Conservation (phyloP, 1,140 invertebrate genomes). For the Caenorhabditis brenneri region DNA sequence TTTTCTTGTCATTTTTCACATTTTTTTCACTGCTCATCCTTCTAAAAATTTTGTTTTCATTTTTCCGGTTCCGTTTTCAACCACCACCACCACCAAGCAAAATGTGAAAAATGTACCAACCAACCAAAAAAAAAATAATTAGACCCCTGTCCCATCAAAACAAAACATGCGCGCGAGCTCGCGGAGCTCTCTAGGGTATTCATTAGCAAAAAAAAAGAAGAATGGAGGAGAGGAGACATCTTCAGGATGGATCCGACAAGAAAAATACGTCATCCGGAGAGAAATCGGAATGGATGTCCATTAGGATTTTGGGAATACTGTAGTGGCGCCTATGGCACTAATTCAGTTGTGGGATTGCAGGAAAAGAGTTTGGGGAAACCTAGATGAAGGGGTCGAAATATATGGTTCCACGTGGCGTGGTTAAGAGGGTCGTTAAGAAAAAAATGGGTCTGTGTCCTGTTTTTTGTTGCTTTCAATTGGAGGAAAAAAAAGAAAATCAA, state of each 20-base stretch:
- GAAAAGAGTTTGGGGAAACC: too few relatives aligned
- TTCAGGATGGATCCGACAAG: background rate
- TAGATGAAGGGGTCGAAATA: too few relatives aligned
- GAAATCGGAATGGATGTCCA: background rate
- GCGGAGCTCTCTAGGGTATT: background rate
- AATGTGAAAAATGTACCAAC: background rate
- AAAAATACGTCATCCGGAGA: background rate
- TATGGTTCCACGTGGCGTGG: too few relatives aligned
- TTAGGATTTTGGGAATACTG: background rate
- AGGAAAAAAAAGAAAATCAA: too few relatives aligned
- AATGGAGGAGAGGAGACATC: background rate
- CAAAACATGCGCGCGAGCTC: background rate
- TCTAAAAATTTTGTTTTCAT: too few relatives aligned
- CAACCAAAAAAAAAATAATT: background rate
- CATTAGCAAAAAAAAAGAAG: background rate
- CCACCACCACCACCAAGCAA: background rate
- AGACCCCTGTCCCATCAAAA: background rate
- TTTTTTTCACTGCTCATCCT: too few relatives aligned
- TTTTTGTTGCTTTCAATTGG: too few relatives aligned
- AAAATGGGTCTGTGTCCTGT: too few relatives aligned
- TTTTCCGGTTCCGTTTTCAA: background rate
- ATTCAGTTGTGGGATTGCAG: too few relatives aligned
- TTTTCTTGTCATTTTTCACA: too few relatives aligned
- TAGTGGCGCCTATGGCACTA: background rate
- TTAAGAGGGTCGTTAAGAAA: too few relatives aligned